These are phyloP conservation scores for Macrophya alboannulata DNA, from an alignment of 2,888 invertebrate genomes.

Conservation along the genomic window DNA sequence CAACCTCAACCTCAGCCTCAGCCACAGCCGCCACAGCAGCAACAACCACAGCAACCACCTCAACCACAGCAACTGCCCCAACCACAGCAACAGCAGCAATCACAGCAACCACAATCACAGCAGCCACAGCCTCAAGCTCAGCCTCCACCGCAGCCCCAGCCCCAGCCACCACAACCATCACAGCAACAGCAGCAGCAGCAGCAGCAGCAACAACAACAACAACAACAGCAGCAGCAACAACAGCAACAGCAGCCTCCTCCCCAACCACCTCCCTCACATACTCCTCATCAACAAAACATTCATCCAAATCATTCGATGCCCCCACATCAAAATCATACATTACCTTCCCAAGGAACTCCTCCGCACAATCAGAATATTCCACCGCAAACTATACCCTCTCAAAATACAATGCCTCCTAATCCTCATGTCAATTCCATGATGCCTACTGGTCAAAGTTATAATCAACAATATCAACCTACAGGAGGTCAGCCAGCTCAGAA, in stretches of 20 bases:
- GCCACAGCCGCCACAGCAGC: constrained; percentile 74
- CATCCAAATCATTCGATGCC: constrained; percentile 75
- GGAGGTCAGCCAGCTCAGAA: constrained; percentile 79
- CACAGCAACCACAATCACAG: background rate
- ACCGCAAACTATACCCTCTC: constrained; percentile 72
- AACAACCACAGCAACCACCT: constrained; percentile 69
- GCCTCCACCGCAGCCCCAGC: constrained; percentile 76
- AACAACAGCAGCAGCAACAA: constrained; percentile 73
- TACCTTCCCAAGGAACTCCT: constrained; percentile 63
- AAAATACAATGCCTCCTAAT: constrained; percentile 65
- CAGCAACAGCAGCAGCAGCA: constrained; percentile 74
- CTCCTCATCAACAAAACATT: constrained; percentile 68
- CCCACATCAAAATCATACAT: constrained; percentile 70
- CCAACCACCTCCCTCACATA: constrained; percentile 71
- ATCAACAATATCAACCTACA: constrained; percentile 78
- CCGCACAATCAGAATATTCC: constrained; percentile 67
- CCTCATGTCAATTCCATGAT: constrained; percentile 73
- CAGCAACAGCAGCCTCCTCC: constrained; percentile 66
- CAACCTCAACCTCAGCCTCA: constrained; percentile 61
- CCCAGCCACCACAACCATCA: constrained; percentile 67
- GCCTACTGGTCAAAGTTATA: constrained; percentile 77
- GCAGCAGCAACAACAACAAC: constrained; percentile 68
- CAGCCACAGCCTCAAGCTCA: constrained; percentile 72
- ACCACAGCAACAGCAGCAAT: constrained; percentile 26
- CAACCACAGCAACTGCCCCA: constrained; percentile 70